Evolutionary conservation across 1,140 invertebrate genomes (phyloP).

Genomic region (Cyphomyrmex costatus): DNA sequence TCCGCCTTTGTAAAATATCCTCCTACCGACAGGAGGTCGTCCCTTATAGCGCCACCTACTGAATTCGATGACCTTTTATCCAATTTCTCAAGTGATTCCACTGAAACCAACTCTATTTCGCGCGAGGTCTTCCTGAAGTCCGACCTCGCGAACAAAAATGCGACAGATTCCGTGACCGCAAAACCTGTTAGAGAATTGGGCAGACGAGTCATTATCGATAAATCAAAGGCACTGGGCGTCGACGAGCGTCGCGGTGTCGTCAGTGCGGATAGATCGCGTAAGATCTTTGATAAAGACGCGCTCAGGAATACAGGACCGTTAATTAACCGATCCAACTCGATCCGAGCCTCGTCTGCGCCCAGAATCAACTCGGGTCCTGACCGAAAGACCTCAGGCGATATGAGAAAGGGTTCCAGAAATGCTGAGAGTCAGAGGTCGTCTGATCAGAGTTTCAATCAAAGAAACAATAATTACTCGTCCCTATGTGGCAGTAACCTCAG

Average conservation of each 20-base stretch:
- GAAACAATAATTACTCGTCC: conserved; percentile 75
- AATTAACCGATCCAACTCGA: conserved; percentile 73
- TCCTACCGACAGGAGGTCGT: conserved; percentile 75
- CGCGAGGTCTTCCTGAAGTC: conserved; percentile 71
- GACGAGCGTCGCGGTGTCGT: conserved; percentile 61
- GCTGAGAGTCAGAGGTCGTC: conserved; percentile 54
- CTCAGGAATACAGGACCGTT: conserved; percentile 60
- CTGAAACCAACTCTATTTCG: conserved; percentile 80
- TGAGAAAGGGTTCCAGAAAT: conserved; percentile 11
- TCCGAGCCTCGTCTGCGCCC: conserved; percentile 75
- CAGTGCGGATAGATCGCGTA: conserved; percentile 63
- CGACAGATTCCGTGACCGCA: not conserved
- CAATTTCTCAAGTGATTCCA: conserved; percentile 82
- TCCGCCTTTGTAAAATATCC: conserved; percentile 86
- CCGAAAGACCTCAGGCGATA: conserved; percentile 65
- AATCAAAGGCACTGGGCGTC: conserved; percentile 78
- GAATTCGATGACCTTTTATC: conserved; percentile 83
- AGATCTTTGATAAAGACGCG: conserved; percentile 67
- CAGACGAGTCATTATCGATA: conserved; percentile 81
- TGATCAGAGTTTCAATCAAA: conserved; percentile 48
- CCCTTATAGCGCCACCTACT: conserved; percentile 84
- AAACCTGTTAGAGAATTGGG: conserved; percentile 72
- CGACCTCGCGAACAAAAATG: not conserved
- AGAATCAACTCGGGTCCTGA: conserved; percentile 69
- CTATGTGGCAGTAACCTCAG: conserved; percentile 85